phyloP scores from a whole-genome alignment of 2,113 vertebrate species.

The Porphyrio hochstetteri region DNA sequence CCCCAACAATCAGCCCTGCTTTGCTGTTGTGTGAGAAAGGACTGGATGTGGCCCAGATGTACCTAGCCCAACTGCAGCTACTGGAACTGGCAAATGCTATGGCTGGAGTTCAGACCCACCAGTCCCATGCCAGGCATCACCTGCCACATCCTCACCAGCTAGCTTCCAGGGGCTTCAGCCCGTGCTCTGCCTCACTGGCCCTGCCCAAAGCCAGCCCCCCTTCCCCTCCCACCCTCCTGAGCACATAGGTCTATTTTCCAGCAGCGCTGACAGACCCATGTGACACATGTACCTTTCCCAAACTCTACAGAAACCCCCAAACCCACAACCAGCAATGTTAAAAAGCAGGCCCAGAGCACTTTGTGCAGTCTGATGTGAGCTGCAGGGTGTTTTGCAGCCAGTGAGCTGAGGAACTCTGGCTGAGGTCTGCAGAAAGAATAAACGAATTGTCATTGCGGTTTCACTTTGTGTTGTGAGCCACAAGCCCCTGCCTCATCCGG shows the following conservation, averaged over 20 bases:
- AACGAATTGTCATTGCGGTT: background rate
- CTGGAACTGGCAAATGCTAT: background rate
- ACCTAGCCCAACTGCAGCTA: too few relatives aligned
- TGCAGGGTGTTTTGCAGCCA: too few relatives aligned
- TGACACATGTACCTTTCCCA: too few relatives aligned
- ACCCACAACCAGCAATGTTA: too few relatives aligned
- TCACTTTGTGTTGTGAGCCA: background rate
- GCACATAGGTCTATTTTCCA: fast-evolving
- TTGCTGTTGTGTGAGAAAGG: background rate
- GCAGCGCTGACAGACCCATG: background rate
- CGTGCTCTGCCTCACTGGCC: background rate
- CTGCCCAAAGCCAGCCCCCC: background rate
- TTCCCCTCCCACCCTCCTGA: too few relatives aligned
- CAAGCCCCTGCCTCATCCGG: background rate
- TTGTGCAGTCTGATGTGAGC: too few relatives aligned
- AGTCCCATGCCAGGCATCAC: background rate
- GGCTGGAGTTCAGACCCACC: background rate
- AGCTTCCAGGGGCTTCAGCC: background rate
- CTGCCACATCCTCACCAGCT: background rate
- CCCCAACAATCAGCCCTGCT: background rate
- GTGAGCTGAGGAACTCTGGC: too few relatives aligned
- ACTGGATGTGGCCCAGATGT: background rate
- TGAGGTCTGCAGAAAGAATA: too few relatives aligned
- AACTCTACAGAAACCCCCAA: too few relatives aligned
- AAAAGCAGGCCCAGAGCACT: too few relatives aligned